Conservation (phyloP, 2,888 invertebrate species). For the Phengaris alcon region DNA sequence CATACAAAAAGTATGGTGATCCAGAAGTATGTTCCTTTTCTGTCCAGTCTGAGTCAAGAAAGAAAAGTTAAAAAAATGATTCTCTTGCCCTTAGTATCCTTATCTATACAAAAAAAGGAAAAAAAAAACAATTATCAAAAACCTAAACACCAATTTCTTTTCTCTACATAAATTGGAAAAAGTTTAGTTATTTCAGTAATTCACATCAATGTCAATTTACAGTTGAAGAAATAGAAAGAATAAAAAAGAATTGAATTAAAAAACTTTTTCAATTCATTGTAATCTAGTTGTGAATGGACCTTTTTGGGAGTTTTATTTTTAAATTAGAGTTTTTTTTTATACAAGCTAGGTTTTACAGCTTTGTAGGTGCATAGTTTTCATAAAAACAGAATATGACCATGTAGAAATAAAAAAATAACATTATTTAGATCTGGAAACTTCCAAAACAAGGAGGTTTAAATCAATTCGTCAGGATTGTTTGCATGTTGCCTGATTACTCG, state of each 20-base stretch:
- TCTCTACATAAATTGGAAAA: background rate
- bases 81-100: no score
- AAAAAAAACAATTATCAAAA: background rate
- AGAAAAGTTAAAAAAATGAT: no score
- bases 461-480: no score
- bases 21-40: no score
- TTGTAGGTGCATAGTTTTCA: background rate
- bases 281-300: background rate
- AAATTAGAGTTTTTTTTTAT: background rate
- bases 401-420: no score
- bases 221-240: background rate
- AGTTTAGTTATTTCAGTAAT: background rate
- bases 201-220: background rate
- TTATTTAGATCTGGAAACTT: no score
- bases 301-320: background rate
- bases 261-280: conserved; percentile 1
- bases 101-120: no score
- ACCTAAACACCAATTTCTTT: background rate
- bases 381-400: no score
- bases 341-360: background rate
- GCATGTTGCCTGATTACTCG: no score
- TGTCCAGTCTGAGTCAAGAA: no score
- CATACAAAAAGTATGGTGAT: no score
- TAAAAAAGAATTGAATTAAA: background rate
- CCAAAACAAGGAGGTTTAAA: no score